phyloP scores from a whole-genome alignment of 1,140 invertebrate species.

The Chymomyza costata region DNA sequence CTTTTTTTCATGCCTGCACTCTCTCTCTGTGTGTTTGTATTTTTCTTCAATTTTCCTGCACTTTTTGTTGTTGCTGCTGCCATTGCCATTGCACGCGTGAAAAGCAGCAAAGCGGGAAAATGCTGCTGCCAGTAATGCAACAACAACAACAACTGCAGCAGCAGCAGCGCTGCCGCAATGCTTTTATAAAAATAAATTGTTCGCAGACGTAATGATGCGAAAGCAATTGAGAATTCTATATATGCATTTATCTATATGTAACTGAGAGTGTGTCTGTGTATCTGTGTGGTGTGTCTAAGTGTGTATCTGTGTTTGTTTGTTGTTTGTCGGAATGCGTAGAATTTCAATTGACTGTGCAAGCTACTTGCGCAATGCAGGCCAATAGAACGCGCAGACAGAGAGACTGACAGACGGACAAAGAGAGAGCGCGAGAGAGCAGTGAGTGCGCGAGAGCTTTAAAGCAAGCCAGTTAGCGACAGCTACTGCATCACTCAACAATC shows the following conservation, averaged over 20 bases:
- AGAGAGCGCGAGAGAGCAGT: background rate
- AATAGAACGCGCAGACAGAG: constrained; percentile 3
- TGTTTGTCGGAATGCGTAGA: constrained; percentile 71
- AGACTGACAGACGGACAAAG: background rate
- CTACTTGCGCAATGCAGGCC: constrained; percentile 15
- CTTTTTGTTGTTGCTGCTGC: constrained; percentile 42
- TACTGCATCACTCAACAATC: no score
- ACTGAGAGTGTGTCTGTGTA: background rate
- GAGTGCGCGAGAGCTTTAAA: no score
- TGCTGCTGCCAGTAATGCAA: constrained; percentile 11
- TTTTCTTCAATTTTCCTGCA: constrained; percentile 67
- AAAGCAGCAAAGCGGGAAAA: constrained; percentile 33
- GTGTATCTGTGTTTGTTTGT: constrained; percentile 54
- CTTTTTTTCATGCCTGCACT: constrained; percentile 42
- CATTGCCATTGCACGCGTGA: constrained; percentile 11
- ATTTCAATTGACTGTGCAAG: constrained; percentile 64
- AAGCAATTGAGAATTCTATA: constrained; percentile 72
- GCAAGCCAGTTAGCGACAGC: no score
- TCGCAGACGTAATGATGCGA: constrained; percentile 72
- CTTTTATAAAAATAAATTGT: constrained; percentile 73
- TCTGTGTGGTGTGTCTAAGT: constrained; percentile 6
- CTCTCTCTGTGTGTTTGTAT: constrained; percentile 49
- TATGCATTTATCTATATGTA: constrained; percentile 51
- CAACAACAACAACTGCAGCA: constrained; percentile 9
- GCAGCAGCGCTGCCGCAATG: constrained; percentile 44